Evolutionary conservation across 2,113 vertebrate species (phyloP), one percentile per base, ranked within the genome.

Genomic region (Sinocyclocheilus anshuiensis): DNA sequence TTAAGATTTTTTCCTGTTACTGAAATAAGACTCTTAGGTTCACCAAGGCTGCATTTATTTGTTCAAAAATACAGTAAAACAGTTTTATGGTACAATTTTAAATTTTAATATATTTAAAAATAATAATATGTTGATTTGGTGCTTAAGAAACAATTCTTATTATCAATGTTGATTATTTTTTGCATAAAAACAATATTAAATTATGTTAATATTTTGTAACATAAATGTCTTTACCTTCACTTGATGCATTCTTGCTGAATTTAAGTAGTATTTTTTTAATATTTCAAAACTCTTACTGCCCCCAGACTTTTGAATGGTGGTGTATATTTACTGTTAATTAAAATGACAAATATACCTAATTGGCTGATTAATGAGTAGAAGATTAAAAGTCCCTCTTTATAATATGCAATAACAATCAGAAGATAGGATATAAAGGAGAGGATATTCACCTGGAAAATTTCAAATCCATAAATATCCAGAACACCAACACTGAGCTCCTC

Each of bases 391-490:
- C 15, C 24, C 15, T 20, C 3, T 53, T 26, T 77, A 36, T 13
- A 12, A 59, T 36, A 55, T 36, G 29, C 72, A 79, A 59, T n/a
- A 1, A 15, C 11, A 65, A 65, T 45, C n/a, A 72, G 50, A 53
- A 1, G 13, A 74, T 15, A 1, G n/a, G 50, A 53, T 53, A 53
- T 53, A 53, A 69, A 69, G 3, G 18, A 39, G 33, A 67, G 74
- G 81, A n/a, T 22, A 76, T 59, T 0, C 57, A 99, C 98, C 97
- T 99, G 96, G 89, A 99, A 99, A 93, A 99, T 99, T 94, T 99
- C 98, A 1, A 99, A 99, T 77, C 98, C 98, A 0, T 99, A 99
- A 92, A 99, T 99, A 90, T 99, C 98, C 20, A 99, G 94, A 57
- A 99, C 98, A 0, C 98, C 98, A 0, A 97, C 90, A 71, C 97